Percentiles rank a stretch among this genome's conserved stretches.
phyloP scores from a whole-genome alignment of 1,140 invertebrate species.

The Coboldia fuscipes region DNA sequence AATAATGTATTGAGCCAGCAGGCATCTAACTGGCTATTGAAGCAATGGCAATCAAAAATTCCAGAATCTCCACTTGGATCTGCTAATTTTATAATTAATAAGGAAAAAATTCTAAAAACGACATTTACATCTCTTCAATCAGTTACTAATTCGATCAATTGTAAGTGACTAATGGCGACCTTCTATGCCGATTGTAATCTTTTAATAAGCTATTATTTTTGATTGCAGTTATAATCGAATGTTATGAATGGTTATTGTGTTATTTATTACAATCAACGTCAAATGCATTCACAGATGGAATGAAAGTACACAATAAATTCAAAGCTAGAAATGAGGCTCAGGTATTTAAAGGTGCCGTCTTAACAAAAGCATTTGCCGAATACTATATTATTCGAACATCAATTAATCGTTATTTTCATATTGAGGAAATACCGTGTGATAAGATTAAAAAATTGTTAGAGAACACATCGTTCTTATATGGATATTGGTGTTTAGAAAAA shows the following conservation, averaged over 20 bases:
- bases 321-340: conserved; percentile 59
- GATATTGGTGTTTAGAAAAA: conserved; percentile 46
- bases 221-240: conserved; percentile 42
- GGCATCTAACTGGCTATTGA: conserved; percentile 72
- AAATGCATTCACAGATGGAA: conserved; percentile 27
- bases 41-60: conserved; percentile 31
- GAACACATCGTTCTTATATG: too few species aligned
- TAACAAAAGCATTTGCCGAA: conserved; percentile 57
- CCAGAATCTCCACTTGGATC: conserved; percentile 37
- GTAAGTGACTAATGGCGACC: neutral
- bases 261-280: conserved; percentile 50
- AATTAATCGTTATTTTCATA: too few species aligned
- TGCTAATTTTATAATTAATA: conserved; percentile 33
- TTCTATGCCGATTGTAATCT: neutral
- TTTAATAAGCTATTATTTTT: conserved; percentile 3
- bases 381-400: too few species aligned
- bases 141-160: neutral
- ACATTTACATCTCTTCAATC: too few species aligned
- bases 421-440: too few species aligned
- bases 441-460: too few species aligned
- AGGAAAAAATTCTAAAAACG: conserved; percentile 23
- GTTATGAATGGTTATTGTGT: conserved; percentile 68
- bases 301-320: conserved; percentile 48
- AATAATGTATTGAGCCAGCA: conserved; percentile 91
- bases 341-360: conserved; percentile 50